phyloP scores from a whole-genome alignment of 2,113 vertebrate genomes.

The Zosterops hypoxanthus region DNA sequence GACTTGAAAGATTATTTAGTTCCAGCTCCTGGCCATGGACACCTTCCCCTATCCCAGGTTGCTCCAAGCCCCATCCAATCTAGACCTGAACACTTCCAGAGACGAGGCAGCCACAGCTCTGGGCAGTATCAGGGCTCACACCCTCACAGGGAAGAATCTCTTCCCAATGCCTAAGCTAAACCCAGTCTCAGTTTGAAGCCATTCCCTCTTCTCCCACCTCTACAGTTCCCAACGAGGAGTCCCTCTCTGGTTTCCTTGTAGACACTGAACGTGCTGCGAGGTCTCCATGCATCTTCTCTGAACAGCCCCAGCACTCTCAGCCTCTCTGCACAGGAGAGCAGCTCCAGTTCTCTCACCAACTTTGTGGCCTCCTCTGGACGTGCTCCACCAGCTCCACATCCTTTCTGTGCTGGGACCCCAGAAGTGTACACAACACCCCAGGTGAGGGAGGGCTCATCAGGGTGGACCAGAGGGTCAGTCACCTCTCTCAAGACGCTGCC shows the following conservation, averaged over 20 bases:
- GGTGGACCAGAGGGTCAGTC: neutral
- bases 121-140: neutral
- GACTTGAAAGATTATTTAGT: neutral
- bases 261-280: neutral
- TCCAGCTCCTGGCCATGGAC: neutral
- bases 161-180: neutral
- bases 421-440: neutral
- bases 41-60: neutral
- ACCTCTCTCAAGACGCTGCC: neutral
- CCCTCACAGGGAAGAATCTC: neutral
- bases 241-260: neutral
- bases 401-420: neutral
- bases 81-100: neutral
- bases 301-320: neutral
- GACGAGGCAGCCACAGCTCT: neutral
- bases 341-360: neutral
- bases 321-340: neutral
- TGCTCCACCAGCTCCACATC: neutral
- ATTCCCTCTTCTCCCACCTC: neutral
- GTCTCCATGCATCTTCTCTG: neutral
- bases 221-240: accelerated
- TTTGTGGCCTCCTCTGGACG: neutral
- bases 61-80: neutral
- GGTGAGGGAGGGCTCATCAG: neutral
- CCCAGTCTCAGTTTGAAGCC: neutral